Evolutionary conservation across 2,113 vertebrate genomes (phyloP), one percentile per base, ranked within the genome.

Genomic region (Thinocorus orbignyianus): DNA sequence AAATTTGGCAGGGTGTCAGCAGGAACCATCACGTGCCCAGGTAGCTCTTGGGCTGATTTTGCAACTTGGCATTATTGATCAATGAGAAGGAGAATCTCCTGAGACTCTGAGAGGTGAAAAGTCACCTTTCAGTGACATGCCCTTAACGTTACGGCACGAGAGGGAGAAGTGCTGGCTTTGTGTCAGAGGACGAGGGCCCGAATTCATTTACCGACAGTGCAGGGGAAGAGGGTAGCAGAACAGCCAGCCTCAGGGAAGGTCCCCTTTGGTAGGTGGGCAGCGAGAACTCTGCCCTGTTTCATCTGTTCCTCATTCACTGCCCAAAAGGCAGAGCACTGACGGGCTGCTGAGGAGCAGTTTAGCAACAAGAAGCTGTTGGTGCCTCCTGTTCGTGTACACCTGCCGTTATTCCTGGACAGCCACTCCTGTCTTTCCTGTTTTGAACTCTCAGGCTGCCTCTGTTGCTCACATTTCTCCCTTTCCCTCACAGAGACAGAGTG

Each of bases 361-460:
- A 62, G n/a, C 74, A 73, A 1, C 58, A 30, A 17, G 33, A 46
- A n/a, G 44, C 54, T 65, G 41, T n/a, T 8, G 14, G 10, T 61
- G 76, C 65, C 87, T 93, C 77, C 81, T 90, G 30, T 52, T 79
- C 1, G 0, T 13, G 35, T 9, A 7, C 31, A 46, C 73, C 41
- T 83, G 44, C 13, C 64, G 1, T 48, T 79, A 23, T 25, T 86
- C 76, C 60, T 92, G 76, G 37, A 69, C 77, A 51, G 14, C 82
- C 69, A 30, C 69, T 92, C 57, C 74, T 87, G 10, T 81, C 85
- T 92, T 72, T 92, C 86, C 83, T 71, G 52, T 87, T 93, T 54
- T 49, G 61, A 65, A 7, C 54, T 49, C 44, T 28, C 49, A 23
- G 30, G 35, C 55, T 72, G 61, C 35, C 70, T 44, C 62, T 68